Evolutionary conservation across 2,888 invertebrate genomes (phyloP).

Genomic region (Lasioglossum leucozonium): DNA sequence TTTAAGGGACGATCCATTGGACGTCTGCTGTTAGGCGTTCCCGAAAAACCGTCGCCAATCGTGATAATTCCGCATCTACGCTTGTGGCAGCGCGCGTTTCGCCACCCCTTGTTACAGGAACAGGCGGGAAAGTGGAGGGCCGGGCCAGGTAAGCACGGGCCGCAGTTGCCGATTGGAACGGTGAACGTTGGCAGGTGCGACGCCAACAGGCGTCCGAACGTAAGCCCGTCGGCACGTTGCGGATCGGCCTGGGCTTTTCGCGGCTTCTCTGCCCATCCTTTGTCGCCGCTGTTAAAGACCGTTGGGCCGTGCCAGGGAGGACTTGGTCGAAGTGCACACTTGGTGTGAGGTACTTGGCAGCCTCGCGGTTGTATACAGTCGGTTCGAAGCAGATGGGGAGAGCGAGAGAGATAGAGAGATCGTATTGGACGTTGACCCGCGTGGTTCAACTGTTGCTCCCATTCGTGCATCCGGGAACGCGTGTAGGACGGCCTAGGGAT

Average conservation of each 20-base stretch:
- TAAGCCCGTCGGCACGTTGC: slow-evolving; percentile 38
- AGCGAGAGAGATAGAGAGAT: slow-evolving; percentile 48
- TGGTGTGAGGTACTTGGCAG: slow-evolving; percentile 67
- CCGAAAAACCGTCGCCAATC: too few species aligned
- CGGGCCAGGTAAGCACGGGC: slow-evolving; percentile 14
- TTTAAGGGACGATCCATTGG: not conserved
- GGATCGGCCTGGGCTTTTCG: slow-evolving; percentile 30
- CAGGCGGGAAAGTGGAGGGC: not conserved
- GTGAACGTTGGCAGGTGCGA: slow-evolving; percentile 60
- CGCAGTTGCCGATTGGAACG: slow-evolving; percentile 14
- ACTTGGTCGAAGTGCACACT: slow-evolving; percentile 54
- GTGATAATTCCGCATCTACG: too few species aligned
- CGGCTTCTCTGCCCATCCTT: slow-evolving; percentile 38
- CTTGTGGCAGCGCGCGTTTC: not conserved
- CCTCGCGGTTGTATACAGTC: slow-evolving; percentile 53
- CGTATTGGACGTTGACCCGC: slow-evolving; percentile 77
- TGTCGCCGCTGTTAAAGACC: slow-evolving; percentile 38
- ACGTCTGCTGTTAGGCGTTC: too few species aligned
- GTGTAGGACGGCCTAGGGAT: slow-evolving; percentile 61
- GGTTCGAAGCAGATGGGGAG: slow-evolving; percentile 52
- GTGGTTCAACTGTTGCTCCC: slow-evolving; percentile 78
- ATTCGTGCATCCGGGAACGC: slow-evolving; percentile 70
- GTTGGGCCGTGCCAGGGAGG: slow-evolving; percentile 62
- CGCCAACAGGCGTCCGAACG: slow-evolving; percentile 45
- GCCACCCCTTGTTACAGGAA: not conserved